A percentile compares a stretch with the other conserved stretches of the same genome.
These are phyloP conservation scores for Austrolebias charrua DNA, from an alignment of 2,797 vertebrate genomes.

Conservation along the genomic window DNA sequence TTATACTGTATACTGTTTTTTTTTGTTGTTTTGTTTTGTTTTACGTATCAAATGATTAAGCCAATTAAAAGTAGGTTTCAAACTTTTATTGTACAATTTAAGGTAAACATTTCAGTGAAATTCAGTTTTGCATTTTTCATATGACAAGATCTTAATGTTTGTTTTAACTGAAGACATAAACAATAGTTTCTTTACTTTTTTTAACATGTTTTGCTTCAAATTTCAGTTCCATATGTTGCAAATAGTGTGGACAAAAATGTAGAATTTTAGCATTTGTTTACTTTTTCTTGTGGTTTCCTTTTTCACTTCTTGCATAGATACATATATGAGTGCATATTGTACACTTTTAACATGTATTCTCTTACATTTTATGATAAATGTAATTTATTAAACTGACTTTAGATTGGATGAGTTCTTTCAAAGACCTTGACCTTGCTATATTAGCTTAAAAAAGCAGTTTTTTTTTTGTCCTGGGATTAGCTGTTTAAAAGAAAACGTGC, in stretches of 20 bases:
- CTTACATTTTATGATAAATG: constrained; percentile 81
- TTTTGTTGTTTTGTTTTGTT: too few relatives aligned
- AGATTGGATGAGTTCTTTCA: constrained; percentile 63
- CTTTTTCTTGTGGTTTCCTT: constrained; percentile 59
- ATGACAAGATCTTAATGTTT: too few relatives aligned
- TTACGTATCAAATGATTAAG: constrained; percentile 29
- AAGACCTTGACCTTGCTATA: constrained; percentile 50
- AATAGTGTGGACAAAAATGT: constrained; percentile 23
- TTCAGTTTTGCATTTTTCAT: too few relatives aligned
- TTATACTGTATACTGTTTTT: constrained; percentile 31
- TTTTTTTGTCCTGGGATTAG: constrained; percentile 53
- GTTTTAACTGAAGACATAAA: too few relatives aligned
- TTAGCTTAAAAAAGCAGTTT: constrained; percentile 67
- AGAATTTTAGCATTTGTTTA: constrained; percentile 45
- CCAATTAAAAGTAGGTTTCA: constrained; percentile 5
- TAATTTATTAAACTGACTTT: constrained; percentile 81
- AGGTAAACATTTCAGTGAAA: too few relatives aligned
- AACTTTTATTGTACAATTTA: background rate
- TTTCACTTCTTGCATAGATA: constrained; percentile 61
- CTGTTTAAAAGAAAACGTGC: constrained; percentile 49
- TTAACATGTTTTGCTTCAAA: too few relatives aligned
- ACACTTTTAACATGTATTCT: constrained; percentile 71
- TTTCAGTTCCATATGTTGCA: constrained; percentile 35
- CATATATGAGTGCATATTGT: constrained; percentile 57
- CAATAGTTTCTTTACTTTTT: too few relatives aligned